These are phyloP conservation scores for Dasypolia templi DNA, from an alignment of 2,888 invertebrate genomes.

Conservation along the genomic window DNA sequence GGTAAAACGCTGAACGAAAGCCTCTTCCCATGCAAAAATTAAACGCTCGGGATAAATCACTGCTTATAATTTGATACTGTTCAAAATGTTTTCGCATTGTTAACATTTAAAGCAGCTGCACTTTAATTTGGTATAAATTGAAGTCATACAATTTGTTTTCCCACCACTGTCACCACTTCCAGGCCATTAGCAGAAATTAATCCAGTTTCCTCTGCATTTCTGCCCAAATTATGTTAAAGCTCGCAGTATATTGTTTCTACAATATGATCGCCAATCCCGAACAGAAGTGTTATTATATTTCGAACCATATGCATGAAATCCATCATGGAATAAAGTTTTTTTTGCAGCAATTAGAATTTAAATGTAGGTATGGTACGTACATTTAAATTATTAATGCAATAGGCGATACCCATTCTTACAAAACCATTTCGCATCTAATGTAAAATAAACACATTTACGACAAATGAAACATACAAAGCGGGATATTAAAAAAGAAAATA, in stretches of 20 bases:
- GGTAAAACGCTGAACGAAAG: neutral
- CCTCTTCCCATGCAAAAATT: neutral
- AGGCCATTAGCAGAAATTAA: slow-evolving; percentile 77
- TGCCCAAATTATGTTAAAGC: slow-evolving; percentile 64
- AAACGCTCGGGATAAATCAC: neutral
- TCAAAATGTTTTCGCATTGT: slow-evolving; percentile 18
- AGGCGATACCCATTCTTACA: slow-evolving; percentile 31
- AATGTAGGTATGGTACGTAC: too few relatives aligned
- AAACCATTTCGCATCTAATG: slow-evolving; percentile 23
- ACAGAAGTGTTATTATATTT: slow-evolving; percentile 19
- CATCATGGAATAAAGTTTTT: slow-evolving; percentile 9
- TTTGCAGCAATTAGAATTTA: neutral
- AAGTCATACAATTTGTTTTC: slow-evolving; percentile 75
- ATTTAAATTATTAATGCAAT: slow-evolving; percentile 9
- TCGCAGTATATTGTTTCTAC: slow-evolving; percentile 14
- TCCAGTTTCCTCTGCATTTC: slow-evolving; percentile 73
- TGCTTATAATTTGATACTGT: slow-evolving; percentile 13
- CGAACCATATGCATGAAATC: slow-evolving; percentile 6
- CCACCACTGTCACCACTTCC: slow-evolving; percentile 73
- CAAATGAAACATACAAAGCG: slow-evolving; percentile 37
- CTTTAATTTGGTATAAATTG: slow-evolving; percentile 67
- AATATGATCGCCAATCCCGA: slow-evolving; percentile 2
- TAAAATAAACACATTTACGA: slow-evolving; percentile 35
- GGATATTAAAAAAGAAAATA: slow-evolving; percentile 40
- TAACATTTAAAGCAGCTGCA: slow-evolving; percentile 19